Base-by-base conservation (phyloP, 1,140 invertebrate species). In the Polypedilum vanderplanki region DNA sequence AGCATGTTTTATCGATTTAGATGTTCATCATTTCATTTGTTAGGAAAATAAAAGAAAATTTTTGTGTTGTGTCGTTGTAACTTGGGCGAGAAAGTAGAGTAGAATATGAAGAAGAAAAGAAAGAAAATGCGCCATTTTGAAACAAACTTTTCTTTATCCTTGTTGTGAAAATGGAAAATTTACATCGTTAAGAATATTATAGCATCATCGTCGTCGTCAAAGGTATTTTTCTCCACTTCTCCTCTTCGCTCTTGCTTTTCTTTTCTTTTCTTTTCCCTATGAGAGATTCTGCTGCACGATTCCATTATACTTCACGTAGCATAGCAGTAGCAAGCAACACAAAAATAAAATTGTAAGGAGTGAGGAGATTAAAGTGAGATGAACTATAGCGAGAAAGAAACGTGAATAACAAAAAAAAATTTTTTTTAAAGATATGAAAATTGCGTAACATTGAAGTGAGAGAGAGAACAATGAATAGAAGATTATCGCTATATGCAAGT, bases 131-230 rank as follows among this genome's bases (percentile, higher is more conserved):
- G 41, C 41, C 41, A 46, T 46, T 46, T 46, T 46, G 41, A 46
- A 46, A 46, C 2, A 46, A 46, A 46, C 9, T 46, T 46, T 46
- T 67, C 18, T 67, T 17, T 67, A 67, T 67, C 64, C 64, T 67
- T 67, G 64, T 67, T 67, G n/a, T 8, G n/a, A 65, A 65, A 65
- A 65, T 8, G n/a, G 12, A 65, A 15, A 65, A 67, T 67, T 67
- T 67, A 67, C 64, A 67, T 67, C 64, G 64, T 67, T 67, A 67
- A 67, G 64, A 67, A 18, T 67, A 67, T 67, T 67, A 67, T 67
- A n/a, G 64, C 64, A 67, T 67, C 64, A 67, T 67, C 64, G n/a
- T n/a, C n/a, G n/a, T n/a, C n/a, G 64, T 67, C 64, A 67, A 67
- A 67, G 64, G 64, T 67, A 67, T 67, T 67, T 67, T 67, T 67